Base-by-base conservation (phyloP, 2,888 invertebrate genomes). In the Eupithecia subfuscata region DNA sequence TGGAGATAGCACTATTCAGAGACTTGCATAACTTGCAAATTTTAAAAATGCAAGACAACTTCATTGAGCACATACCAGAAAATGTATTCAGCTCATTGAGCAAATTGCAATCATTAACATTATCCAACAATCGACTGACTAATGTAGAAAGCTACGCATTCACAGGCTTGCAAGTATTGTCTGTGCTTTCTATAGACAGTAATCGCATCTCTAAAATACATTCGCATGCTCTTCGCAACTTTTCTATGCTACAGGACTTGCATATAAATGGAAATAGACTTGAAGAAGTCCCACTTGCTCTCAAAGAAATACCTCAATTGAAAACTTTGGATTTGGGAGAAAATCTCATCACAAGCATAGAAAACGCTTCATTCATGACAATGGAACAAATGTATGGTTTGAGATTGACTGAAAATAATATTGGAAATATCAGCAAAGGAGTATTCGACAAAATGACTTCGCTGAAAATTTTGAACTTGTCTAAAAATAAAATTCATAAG, bases 311-410 rank as follows among this genome's bases (percentile, higher is more conserved):
- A 82, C 97, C 97, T 68, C 96, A 97, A 86, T 91, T 98, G 77
- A 97, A 97, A 90, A 97, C 97, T 30, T 94, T 98, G 78, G 98
- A 98, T 91, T 95, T 98, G 82, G 98, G 97, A 43, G 97, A 98
- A 92, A 98, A 98, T 92, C 96, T 97, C 86, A 97, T 98, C 84
- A 96, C 96, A 71, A 96, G 96, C 82, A 96, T 98, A 84, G 97
- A 96, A 83, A 97, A 97, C 88, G 96, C 97, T 75, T 97, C 97
- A n/a, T 97, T 98, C 86, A 96, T 96, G 89, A 96, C 97, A 82
- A 96, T 98, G 95, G 96, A 96, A 84, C 97, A 97, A 86, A 96
- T 98, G 88, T 97, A 97, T 86, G 97, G 97, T 34, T 94, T 98
- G 76, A 95, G 98, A 84, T 92, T 98, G 77, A 98, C 98, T 43